phyloP scores from a whole-genome alignment of 2,797 vertebrate species.

The Odontamblyopus lacepedii region DNA sequence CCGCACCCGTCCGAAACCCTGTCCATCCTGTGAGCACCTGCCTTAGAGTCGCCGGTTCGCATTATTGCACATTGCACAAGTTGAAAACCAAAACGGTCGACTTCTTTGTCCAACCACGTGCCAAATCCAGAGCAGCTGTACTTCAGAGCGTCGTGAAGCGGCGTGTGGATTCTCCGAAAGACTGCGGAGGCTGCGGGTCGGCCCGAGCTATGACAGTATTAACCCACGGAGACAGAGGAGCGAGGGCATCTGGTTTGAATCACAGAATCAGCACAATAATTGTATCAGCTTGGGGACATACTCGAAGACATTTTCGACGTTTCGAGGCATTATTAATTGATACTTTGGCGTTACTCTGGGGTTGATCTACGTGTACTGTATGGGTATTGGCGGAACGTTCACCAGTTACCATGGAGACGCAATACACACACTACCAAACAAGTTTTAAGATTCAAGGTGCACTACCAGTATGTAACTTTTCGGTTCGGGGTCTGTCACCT shows the following conservation, averaged over 20 bases:
- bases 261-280: conserved; percentile 33
- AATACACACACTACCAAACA: no score
- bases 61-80: conserved; percentile 71
- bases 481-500: no score
- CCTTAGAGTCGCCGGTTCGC: conserved; percentile 55
- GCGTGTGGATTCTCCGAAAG: neutral
- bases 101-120: conserved; percentile 30
- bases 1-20: conserved; percentile 64
- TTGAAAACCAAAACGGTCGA: conserved; percentile 44
- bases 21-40: conserved; percentile 55
- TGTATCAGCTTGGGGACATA: neutral
- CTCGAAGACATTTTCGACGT: neutral
- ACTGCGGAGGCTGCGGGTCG: conserved; percentile 50
- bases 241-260: conserved; percentile 11
- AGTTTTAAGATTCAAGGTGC: no score
- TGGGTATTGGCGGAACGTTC: no score
- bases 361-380: no score
- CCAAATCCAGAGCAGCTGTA: conserved; percentile 16
- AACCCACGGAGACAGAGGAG: conserved; percentile 3
- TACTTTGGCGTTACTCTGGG: no score
- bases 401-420: no score
- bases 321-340: no score
- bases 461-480: no score
- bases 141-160: conserved; percentile 22
- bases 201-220: conserved; percentile 38